Base-by-base conservation (phyloP, 2,797 vertebrate genomes). In the Falco novaeseelandiae region DNA sequence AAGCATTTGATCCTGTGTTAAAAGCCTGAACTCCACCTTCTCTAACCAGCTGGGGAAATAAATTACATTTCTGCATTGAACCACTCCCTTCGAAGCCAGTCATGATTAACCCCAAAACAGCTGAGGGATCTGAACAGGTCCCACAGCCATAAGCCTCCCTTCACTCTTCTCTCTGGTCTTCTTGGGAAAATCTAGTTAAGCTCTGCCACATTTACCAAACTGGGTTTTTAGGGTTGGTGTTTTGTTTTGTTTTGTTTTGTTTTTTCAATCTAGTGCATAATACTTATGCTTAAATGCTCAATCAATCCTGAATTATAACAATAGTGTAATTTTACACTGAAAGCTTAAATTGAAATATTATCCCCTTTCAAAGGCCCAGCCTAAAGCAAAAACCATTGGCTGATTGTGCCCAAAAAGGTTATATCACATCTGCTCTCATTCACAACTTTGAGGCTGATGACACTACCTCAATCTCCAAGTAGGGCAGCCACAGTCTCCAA, bases 261-360 rank as follows among this genome's bases (percentile, higher is more conserved):
- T 87, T 62, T 59, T 70, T 4, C 51, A 77, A 21, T 10, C 44
- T 74, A 79, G 49, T 48, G 32, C 11, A n/a, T 54, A 79, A 70
- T 66, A 55, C 44, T 91, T 74, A 62, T 54, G n/a, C 77, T 81
- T 69, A 89, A 89, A 77, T 59, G 82, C 19, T 85, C 61, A 63
- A 72, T 90, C 18, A 88, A 19, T 87, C 52, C 36, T 86, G 59
- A 93, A 82, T 77, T 32, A 84, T 48, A 92, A 94, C 69, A 94
- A 89, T 74, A 59, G 30, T 32, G 13, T 52, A 94, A 96, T 96
- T 94, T 91, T 83, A 80, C 36, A 73, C 8, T 95, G 93, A 95
- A 95, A 95, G 32, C 59, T 87, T 81, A 80, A 89, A 96, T 25
- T 94, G 65, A 93, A 94, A 91, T 91, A 93, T 77, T 88, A 91